Conservation (phyloP, 2,797 vertebrate species). For the Zalophus californianus region DNA sequence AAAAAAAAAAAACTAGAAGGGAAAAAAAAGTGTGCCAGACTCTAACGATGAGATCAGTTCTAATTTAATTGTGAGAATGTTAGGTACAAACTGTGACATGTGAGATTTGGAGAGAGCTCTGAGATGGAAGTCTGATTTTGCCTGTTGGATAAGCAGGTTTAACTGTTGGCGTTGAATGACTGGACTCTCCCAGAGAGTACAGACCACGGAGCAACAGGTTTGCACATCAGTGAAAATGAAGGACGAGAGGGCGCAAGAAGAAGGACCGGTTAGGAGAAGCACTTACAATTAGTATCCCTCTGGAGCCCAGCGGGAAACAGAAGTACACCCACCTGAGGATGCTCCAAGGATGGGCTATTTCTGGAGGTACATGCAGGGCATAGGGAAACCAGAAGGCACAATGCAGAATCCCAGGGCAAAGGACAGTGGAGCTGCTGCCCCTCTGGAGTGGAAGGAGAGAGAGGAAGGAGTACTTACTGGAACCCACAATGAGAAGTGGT, state of each 20-base stretch:
- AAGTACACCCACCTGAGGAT: not conserved
- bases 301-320: not conserved
- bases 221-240: not conserved
- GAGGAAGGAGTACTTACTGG: no score
- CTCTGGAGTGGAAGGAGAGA: not conserved
- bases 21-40: not conserved
- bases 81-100: not conserved
- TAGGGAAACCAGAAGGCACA: not conserved
- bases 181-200: not conserved
- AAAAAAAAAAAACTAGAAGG: not conserved
- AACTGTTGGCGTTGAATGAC: not conserved
- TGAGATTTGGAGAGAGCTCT: not conserved
- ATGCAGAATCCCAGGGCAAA: not conserved
- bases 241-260: not conserved
- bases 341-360: not conserved
- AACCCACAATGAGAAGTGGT: not conserved
- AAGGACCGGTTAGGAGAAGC: not conserved
- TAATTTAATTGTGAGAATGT: not conserved
- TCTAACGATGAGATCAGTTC: not conserved
- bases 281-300: not conserved
- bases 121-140: not conserved
- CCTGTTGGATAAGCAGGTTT: not conserved
- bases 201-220: not conserved
- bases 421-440: no score
- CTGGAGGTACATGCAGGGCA: no score